Base-by-base conservation (phyloP, 92 coral and sea anemone species). In the Actinostola sp. region DNA sequence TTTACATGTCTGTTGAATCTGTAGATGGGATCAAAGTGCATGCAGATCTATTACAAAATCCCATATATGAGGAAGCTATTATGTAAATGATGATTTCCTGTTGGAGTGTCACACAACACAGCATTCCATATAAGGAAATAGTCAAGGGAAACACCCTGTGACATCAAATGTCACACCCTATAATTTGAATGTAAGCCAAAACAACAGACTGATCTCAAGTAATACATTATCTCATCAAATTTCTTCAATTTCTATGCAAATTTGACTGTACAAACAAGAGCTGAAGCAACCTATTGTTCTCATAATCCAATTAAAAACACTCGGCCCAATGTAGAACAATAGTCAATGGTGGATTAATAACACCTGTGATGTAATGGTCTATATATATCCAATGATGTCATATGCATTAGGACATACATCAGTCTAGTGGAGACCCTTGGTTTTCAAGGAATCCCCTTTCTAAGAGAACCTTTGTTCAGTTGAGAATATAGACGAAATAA, bases 101-200 rank as follows among this genome's bases (percentile, higher is more conserved):
- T 62, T 26, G 20, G 43, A 2, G n/a, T 75, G 81, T 75, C 81
- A 75, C 81, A 75, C 81, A 75, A 75, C 33, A 24, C 8, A 17
- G 14, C 26, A 10, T 10, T 63, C 81, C 81, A 63, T 64, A 73
- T 75, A 61, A 17, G 81, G 73, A 25, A 0, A 75, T 51, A 31
- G 49, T 32, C 32, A 19, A 20, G 27, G n/a, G 62, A 25, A 26
- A 56, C 66, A 36, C 77, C 77, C 36, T 36, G 66, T 71, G 66
- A 71, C 65, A 55, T 71, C 53, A 24, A 36, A 30, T 16, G 16
- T 71, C 77, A 55, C 77, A 57, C 77, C 74, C 62, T 57, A 12
- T 2, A 19, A 3, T 57, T 26, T 57, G 19, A 57, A 3, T 30
- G n/a, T 36, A 27, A 27, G 31, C 36, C 36, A 9, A 57, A 14